These are phyloP conservation scores for Meles meles DNA, from an alignment of 2,113 vertebrate genomes.

Conservation along the genomic window DNA sequence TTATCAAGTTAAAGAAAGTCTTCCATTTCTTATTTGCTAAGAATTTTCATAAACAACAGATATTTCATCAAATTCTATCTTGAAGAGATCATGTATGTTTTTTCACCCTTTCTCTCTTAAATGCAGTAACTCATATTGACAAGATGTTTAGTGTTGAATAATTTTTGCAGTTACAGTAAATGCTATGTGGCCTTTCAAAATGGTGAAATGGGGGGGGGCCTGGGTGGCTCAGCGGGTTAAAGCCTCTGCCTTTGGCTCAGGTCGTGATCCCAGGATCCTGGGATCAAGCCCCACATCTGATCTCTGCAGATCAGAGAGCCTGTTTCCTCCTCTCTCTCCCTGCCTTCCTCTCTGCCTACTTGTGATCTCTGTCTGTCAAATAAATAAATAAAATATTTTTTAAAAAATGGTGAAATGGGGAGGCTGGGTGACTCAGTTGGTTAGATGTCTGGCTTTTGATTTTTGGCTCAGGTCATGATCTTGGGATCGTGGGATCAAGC, in stretches of 20 bases:
- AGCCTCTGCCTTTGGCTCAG: neutral
- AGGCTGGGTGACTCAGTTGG: neutral
- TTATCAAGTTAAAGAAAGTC: neutral
- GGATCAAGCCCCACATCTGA: too few species aligned
- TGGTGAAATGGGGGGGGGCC: neutral
- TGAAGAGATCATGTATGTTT: neutral
- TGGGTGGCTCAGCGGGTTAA: neutral
- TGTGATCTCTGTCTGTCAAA: too few species aligned
- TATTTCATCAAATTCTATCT: neutral
- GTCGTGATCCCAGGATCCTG: neutral
- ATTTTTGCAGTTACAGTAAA: neutral
- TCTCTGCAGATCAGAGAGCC: too few species aligned
- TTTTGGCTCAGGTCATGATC: neutral
- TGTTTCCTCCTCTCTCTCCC: too few species aligned
- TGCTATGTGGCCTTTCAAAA: neutral
- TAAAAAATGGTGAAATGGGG: neutral
- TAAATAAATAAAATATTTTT: too few species aligned
- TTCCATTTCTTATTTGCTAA: neutral
- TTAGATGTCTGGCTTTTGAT: neutral
- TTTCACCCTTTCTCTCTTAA: neutral
- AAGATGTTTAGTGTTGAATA: neutral
- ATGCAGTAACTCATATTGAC: neutral
- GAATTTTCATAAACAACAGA: neutral
- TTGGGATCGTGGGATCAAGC: neutral
- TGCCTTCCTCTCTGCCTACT: too few species aligned